Evolutionary conservation across 2,888 invertebrate species (phyloP), one percentile per base, ranked within the genome.

Genomic region (Leuctra nigra): DNA sequence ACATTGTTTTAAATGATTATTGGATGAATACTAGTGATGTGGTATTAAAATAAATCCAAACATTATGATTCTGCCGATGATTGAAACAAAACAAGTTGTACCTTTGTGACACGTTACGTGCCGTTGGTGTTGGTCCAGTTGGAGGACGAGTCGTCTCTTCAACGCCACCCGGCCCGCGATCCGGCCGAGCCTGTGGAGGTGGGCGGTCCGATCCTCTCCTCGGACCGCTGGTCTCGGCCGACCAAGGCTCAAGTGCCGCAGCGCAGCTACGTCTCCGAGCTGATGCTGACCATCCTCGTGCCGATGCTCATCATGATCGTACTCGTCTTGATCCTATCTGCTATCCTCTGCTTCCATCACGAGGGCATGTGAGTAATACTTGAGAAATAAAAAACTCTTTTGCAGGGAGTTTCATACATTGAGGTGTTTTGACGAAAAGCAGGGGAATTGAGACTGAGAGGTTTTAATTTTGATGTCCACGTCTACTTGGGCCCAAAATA

Each of bases 341-440:
- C 84, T 1, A 81, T 86, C 1, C 73, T 90, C 11, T 90, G 89
- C 69, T 82, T 88, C 63, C 83, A 87, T 63, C 84, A 87, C 65
- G 84, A 85, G 62, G 82, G 84, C 67, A 76, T 86, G 88, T 89
- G 71, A 87, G 87, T 83, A 66, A 58, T 39, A 20, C n/a, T n/a
- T 9, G 35, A 29, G n/a, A 9, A 14, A n/a, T n/a, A n/a, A n/a
- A n/a, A n/a, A n/a, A n/a, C n/a, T n/a, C n/a, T n/a, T n/a, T n/a
- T n/a, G n/a, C n/a, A n/a, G n/a, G n/a, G n/a, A n/a, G n/a, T n/a
- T n/a, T n/a, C n/a, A n/a, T n/a, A n/a, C n/a, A n/a, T n/a, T n/a
- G n/a, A n/a, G n/a, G n/a, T n/a, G n/a, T n/a, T n/a, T n/a, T n/a
- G n/a, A n/a, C n/a, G n/a, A n/a, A n/a, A n/a, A n/a, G n/a, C n/a